Evolutionary conservation across 2,888 invertebrate genomes (phyloP).

Genomic region (Lochmaea capreae): DNA sequence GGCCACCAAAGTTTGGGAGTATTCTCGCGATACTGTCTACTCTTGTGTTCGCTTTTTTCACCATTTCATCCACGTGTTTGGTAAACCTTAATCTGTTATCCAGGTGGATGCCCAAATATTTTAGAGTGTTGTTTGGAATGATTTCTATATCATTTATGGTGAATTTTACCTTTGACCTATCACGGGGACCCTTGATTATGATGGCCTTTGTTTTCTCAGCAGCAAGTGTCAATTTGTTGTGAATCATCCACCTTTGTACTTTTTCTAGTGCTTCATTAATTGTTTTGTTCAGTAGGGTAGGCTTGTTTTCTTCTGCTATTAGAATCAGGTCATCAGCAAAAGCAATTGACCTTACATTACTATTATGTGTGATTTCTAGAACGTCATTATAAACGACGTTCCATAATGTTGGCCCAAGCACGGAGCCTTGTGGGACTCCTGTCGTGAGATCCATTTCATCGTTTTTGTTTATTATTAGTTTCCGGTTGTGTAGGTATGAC

Average conservation of each 20-base stretch:
- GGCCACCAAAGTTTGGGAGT: too few species aligned
- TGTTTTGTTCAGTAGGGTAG: background rate
- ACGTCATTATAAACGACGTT: background rate
- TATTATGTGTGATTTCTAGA: background rate
- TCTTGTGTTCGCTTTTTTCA: too few species aligned
- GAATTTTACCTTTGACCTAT: too few species aligned
- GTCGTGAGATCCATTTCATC: background rate
- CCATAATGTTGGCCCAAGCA: background rate
- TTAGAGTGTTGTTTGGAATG: too few species aligned
- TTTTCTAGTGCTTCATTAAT: background rate
- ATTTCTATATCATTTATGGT: too few species aligned
- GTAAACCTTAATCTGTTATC: too few species aligned
- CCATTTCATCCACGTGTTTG: too few species aligned
- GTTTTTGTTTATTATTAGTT: background rate
- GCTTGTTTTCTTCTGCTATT: background rate
- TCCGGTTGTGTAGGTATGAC: background rate
- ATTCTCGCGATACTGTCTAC: too few species aligned
- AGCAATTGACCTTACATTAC: background rate
- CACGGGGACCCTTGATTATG: background rate
- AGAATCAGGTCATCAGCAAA: background rate
- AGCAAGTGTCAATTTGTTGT: background rate
- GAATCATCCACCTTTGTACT: background rate
- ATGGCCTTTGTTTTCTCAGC: background rate
- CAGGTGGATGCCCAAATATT: too few species aligned
- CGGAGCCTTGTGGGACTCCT: background rate